Evolutionary conservation across 2,888 invertebrate genomes (phyloP).

Genomic region (Lycocerus yunnanus): DNA sequence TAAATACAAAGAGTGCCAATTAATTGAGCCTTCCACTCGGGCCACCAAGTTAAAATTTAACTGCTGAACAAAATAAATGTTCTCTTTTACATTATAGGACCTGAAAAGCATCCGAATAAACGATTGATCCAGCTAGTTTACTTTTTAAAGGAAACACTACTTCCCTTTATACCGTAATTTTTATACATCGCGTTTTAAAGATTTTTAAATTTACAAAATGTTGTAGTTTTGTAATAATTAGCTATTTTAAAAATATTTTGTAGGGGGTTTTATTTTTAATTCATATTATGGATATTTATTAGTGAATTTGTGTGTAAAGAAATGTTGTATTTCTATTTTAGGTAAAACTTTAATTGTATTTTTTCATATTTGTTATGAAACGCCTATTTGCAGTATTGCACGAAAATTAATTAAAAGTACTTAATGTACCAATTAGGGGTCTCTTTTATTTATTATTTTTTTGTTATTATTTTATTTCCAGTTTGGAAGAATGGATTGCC

Average conservation of each 20-base stretch:
- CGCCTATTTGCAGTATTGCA: not conserved
- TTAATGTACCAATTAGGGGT: conserved; percentile 8
- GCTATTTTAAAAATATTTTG: conserved; percentile 28
- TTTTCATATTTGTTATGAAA: conserved; percentile 3
- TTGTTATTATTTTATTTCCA: conserved; percentile 10
- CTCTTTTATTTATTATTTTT: conserved; percentile 2
- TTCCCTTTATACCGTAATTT: not conserved
- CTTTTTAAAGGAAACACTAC: conserved; percentile 8
- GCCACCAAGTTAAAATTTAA: not conserved
- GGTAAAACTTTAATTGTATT: conserved; percentile 9
- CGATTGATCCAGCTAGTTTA: not conserved
- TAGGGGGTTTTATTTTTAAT: conserved; percentile 31
- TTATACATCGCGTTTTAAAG: conserved; percentile 2
- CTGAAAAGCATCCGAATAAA: not conserved
- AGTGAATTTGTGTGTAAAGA: not conserved
- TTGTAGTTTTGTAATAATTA: conserved; percentile 42
- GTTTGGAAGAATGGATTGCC: not conserved
- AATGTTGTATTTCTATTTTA: conserved; percentile 15
- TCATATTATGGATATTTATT: conserved; percentile 2
- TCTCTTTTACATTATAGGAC: not conserved
- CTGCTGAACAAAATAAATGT: not conserved
- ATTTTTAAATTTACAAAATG: conserved; percentile 38
- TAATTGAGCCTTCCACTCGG: not conserved
- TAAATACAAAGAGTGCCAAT: not conserved
- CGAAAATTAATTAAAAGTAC: conserved; percentile 5